A percentile compares a stretch with the other conserved stretches of the same genome.
These are phyloP conservation scores for Stratiomys singularior DNA, from an alignment of 2,888 invertebrate genomes.

Conservation along the genomic window DNA sequence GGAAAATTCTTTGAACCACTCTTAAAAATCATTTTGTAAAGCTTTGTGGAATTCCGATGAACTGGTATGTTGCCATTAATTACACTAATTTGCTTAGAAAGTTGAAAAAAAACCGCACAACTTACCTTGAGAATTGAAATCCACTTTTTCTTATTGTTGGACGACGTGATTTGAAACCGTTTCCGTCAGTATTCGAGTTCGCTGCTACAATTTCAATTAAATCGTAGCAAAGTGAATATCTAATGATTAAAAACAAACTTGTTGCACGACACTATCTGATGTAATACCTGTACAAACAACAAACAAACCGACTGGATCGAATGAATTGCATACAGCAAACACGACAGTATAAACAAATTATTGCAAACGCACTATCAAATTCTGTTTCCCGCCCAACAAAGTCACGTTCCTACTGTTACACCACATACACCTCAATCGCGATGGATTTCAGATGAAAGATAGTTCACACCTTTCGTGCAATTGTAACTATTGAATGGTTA, in stretches of 20 bases:
- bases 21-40: too few relatives aligned
- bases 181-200: not conserved
- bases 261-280: not conserved
- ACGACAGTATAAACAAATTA: not conserved
- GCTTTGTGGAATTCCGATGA: too few relatives aligned
- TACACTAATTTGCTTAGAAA: too few relatives aligned
- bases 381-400: not conserved
- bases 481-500: not conserved
- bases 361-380: slow-evolving; percentile 1
- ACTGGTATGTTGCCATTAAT: too few relatives aligned
- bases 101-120: not conserved
- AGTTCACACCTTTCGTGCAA: not conserved
- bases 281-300: not conserved
- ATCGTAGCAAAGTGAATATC: not conserved
- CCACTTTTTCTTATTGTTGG: not conserved
- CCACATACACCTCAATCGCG: not conserved
- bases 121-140: not conserved
- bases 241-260: not conserved
- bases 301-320: not conserved
- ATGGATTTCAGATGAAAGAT: not conserved
- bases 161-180: not conserved
- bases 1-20: too few relatives aligned
- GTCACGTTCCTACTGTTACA: not conserved
- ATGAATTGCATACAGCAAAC: not conserved
- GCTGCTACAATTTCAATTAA: not conserved